Conservation (phyloP, 2,113 vertebrate genomes). For the Rhinoptilus africanus region DNA sequence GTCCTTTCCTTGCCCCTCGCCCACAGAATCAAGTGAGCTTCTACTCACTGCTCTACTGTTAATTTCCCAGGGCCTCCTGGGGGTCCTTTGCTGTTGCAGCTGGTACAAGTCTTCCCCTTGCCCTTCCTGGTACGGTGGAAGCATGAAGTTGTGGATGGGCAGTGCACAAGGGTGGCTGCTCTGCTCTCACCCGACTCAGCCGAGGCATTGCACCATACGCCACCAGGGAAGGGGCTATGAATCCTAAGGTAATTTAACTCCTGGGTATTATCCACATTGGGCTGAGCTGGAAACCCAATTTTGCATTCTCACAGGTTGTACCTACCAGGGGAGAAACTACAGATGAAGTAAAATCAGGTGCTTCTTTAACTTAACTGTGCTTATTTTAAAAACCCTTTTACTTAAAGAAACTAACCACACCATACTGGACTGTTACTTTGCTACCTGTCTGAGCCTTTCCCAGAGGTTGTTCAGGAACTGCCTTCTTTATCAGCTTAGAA, state of each 20-base stretch:
- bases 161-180: neutral
- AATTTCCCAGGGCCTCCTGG: neutral
- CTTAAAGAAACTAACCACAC: neutral
- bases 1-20: neutral
- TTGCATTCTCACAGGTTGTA: neutral
- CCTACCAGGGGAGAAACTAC: neutral
- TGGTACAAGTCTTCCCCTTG: neutral
- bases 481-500: neutral
- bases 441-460: neutral
- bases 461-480: neutral
- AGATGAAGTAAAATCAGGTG: neutral
- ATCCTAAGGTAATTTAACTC: neutral
- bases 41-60: neutral
- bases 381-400: neutral
- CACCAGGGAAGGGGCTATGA: neutral
- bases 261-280: neutral
- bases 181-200: neutral
- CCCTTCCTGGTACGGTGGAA: neutral
- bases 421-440: neutral
- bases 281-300: neutral
- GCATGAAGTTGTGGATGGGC: fast-evolving
- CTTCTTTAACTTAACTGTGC: neutral
- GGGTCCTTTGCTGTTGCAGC: neutral
- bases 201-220: fast-evolving
- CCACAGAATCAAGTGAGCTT: neutral